phyloP scores from a whole-genome alignment of 2,797 vertebrate genomes.

The Ataeniobius toweri region DNA sequence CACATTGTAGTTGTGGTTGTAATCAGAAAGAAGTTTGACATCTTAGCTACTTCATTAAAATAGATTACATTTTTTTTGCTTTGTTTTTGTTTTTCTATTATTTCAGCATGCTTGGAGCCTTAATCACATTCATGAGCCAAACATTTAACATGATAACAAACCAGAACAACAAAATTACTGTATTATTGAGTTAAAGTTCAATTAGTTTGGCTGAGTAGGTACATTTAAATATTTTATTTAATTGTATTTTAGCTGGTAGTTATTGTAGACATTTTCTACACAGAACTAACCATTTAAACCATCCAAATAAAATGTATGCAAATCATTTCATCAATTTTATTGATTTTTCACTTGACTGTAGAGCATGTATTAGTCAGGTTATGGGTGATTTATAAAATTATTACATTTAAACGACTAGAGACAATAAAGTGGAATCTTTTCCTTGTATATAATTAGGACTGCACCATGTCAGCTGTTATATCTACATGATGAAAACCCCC shows the following conservation, averaged over 20 bases:
- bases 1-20: neutral
- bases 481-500: slow-evolving; percentile 75
- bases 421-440: slow-evolving; percentile 64
- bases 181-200: neutral
- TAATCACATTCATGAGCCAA: neutral
- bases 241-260: neutral
- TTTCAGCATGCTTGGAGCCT: neutral
- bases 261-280: slow-evolving; percentile 2
- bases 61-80: neutral
- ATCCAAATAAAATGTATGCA: neutral
- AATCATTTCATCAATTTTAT: neutral
- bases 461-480: slow-evolving; percentile 77
- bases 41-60: neutral
- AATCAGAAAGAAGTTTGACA: neutral
- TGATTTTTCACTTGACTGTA: neutral
- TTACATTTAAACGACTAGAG: slow-evolving; percentile 55
- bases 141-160: neutral
- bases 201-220: neutral
- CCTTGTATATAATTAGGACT: slow-evolving; percentile 68
- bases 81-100: neutral
- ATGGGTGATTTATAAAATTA: neutral
- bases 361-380: slow-evolving; percentile 12
- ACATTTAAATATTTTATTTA: neutral
- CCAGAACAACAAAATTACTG: neutral
- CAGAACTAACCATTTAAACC: neutral